A percentile compares a stretch with the other conserved stretches of the same genome.
Evolutionary conservation across 2,888 invertebrate species (phyloP).

Genomic region (Drosophila nr. perissopoda): DNA sequence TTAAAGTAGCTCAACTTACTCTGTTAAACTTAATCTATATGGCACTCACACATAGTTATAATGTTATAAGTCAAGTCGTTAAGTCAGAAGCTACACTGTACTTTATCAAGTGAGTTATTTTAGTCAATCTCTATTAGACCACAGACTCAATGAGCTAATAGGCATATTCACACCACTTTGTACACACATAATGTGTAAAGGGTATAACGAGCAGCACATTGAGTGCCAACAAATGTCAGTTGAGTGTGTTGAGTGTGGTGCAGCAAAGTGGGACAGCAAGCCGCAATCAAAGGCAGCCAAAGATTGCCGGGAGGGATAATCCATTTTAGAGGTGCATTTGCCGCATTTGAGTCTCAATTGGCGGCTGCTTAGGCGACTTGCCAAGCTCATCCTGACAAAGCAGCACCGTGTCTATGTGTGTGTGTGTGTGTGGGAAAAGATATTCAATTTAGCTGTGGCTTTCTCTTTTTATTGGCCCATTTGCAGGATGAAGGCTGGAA

Average conservation of each 20-base stretch:
- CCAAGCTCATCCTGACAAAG: constrained; percentile 41
- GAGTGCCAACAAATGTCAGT: constrained; percentile 34
- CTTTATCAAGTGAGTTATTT: background rate
- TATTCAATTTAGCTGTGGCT: constrained; percentile 35
- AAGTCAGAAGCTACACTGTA: background rate
- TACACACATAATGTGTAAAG: background rate
- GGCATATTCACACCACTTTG: background rate
- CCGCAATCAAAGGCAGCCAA: constrained; percentile 28
- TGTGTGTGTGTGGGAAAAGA: constrained; percentile 8
- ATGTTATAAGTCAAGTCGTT: background rate
- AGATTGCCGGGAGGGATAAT: constrained; percentile 49
- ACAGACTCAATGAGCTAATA: background rate
- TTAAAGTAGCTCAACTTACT: background rate
- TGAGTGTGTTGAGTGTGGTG: constrained; percentile 11
- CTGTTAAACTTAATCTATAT: background rate
- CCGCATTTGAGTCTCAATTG: constrained; percentile 70
- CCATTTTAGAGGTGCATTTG: constrained; percentile 52
- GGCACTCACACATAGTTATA: background rate
- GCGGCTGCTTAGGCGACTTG: constrained; percentile 63
- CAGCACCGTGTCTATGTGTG: constrained; percentile 4
- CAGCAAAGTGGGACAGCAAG: constrained; percentile 44
- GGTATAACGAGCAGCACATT: constrained; percentile 24
- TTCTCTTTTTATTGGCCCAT: constrained; percentile 37
- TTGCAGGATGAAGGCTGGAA: constrained; percentile 97
- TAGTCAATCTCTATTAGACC: background rate